These are phyloP conservation scores for Glyphotaelius pellucidus DNA, from an alignment of 2,888 invertebrate genomes.

Conservation along the genomic window DNA sequence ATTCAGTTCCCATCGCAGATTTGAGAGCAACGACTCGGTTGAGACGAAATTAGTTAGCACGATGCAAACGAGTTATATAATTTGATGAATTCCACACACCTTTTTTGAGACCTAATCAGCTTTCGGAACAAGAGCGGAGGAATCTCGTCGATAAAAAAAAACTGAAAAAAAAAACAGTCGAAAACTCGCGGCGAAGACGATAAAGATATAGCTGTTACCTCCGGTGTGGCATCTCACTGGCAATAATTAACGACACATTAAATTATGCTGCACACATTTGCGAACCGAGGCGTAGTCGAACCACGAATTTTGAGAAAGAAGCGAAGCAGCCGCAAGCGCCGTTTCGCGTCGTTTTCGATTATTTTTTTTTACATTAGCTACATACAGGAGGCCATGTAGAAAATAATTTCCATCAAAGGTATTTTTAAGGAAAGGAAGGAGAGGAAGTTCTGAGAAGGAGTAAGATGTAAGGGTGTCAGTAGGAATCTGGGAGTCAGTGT, in stretches of 20 bases:
- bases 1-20: background rate
- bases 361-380: no score
- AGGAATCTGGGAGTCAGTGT: no score
- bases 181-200: background rate
- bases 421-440: no score
- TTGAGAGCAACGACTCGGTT: background rate
- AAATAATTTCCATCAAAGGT: no score
- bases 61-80: slow-evolving; percentile 48
- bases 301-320: no score
- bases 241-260: background rate
- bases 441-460: no score
- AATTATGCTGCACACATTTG: no score
- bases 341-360: no score
- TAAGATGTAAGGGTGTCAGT: no score
- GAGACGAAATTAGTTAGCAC: slow-evolving; percentile 15
- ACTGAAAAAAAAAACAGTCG: background rate
- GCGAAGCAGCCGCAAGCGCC: no score
- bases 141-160: slow-evolving; percentile 23
- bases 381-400: no score
- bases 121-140: slow-evolving; percentile 36
- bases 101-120: slow-evolving; percentile 50
- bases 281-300: no score
- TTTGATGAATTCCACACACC: slow-evolving; percentile 54
- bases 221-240: background rate
- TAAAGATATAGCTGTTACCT: background rate